A percentile compares a stretch with the other conserved stretches of the same genome.
phyloP scores from a whole-genome alignment of 2,888 invertebrate species.

The Diplolepis rosae region DNA sequence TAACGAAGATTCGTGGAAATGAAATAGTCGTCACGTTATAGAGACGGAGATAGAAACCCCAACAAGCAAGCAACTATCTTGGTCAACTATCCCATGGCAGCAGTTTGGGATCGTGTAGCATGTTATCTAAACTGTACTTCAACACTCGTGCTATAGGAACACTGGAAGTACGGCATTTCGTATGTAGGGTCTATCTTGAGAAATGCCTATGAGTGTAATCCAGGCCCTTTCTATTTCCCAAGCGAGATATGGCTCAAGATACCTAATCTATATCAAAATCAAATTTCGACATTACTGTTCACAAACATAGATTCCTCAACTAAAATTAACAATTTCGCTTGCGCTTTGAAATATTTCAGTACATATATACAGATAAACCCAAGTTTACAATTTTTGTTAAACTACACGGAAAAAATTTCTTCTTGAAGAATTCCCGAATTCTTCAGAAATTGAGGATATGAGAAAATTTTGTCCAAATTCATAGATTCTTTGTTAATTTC shows the following conservation, averaged over 20 bases:
- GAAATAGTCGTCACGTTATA: conserved; percentile 16
- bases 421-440: too few relatives aligned
- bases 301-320: too few relatives aligned
- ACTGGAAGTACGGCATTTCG: conserved; percentile 29
- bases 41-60: conserved; percentile 17
- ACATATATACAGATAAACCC: too few relatives aligned
- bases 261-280: conserved; percentile 25
- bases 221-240: conserved; percentile 22
- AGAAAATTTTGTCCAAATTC: too few relatives aligned
- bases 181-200: conserved; percentile 29
- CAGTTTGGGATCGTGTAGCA: conserved; percentile 27
- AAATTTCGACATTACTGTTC: conserved; percentile 18
- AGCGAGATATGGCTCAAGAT: conserved; percentile 23
- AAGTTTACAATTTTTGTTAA: too few relatives aligned
- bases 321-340: too few relatives aligned
- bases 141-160: conserved; percentile 19
- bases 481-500: too few relatives aligned
- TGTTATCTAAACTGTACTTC: conserved; percentile 29
- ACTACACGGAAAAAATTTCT: too few relatives aligned
- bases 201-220: conserved; percentile 17
- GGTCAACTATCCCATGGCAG: conserved; percentile 29
- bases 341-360: too few relatives aligned
- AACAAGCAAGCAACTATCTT: conserved; percentile 26
- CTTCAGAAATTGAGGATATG: too few relatives aligned
- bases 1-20: conserved; percentile 15